Percentiles rank a stretch among this genome's conserved stretches.
These are phyloP conservation scores for Emydoidea blandingii DNA, from an alignment of 2,797 vertebrate species.

Conservation along the genomic window DNA sequence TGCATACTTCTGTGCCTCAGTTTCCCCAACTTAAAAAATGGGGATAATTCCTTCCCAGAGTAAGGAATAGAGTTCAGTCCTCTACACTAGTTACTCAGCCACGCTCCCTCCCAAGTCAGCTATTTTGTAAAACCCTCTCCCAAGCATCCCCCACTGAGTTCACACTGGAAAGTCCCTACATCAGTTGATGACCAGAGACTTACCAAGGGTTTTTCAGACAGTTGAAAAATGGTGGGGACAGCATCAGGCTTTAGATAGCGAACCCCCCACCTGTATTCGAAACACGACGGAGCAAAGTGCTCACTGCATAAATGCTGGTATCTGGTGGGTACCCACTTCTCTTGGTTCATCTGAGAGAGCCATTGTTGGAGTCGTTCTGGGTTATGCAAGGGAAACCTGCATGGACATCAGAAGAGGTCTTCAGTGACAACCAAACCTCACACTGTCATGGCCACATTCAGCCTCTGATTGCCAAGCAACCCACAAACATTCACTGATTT, in stretches of 20 bases:
- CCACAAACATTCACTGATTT: not conserved
- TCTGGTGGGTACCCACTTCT: constrained; percentile 84
- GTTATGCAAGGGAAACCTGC: constrained; percentile 85
- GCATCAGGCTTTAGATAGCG: constrained; percentile 82
- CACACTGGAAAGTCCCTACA: not conserved
- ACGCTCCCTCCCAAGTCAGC: not conserved
- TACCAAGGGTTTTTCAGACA: constrained; percentile 27
- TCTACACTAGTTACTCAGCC: not conserved
- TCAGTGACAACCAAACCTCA: too few species aligned
- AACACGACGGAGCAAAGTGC: constrained; percentile 84
- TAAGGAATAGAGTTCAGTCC: not conserved
- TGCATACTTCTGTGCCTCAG: not conserved
- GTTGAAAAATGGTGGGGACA: constrained; percentile 83
- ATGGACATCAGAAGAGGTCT: too few species aligned
- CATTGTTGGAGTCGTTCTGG: constrained; percentile 81
- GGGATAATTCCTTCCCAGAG: not conserved
- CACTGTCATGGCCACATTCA: too few species aligned
- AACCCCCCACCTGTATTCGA: constrained; percentile 83
- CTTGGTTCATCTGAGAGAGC: constrained; percentile 82
- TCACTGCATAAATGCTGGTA: constrained; percentile 86
- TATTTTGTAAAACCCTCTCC: not conserved
- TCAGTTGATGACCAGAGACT: not conserved
- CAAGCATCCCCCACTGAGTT: not conserved
- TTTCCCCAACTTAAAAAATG: not conserved
- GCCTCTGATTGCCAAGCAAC: too few species aligned